These are phyloP conservation scores for Brenthis daphne DNA, from an alignment of 2,888 invertebrate genomes.

Conservation along the genomic window DNA sequence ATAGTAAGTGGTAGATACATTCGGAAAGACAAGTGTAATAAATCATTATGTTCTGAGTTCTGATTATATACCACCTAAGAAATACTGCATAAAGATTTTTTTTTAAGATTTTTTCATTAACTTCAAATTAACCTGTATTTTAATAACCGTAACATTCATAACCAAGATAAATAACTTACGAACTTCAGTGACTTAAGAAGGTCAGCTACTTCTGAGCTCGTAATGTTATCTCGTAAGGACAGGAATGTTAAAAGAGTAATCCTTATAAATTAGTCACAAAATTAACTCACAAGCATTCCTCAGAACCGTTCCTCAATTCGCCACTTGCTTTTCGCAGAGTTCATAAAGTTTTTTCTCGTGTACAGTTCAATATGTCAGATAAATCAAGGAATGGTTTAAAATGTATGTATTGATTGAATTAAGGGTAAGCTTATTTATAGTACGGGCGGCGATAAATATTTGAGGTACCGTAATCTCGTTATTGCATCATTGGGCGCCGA, in stretches of 20 bases:
- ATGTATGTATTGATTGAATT: slow-evolving; percentile 47
- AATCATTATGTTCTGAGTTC: no score
- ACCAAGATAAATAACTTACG: slow-evolving; percentile 4
- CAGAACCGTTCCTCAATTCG: slow-evolving; percentile 52
- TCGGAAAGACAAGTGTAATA: no score
- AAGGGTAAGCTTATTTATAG: slow-evolving; percentile 61
- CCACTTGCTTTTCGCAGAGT: slow-evolving; percentile 39
- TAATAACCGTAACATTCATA: slow-evolving; percentile 1
- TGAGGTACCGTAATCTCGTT: slow-evolving; percentile 63
- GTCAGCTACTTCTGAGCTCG: not conserved
- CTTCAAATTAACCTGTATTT: not conserved
- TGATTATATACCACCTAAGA: no score
- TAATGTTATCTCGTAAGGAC: not conserved
- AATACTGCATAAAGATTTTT: not conserved
- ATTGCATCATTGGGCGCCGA: slow-evolving; percentile 55
- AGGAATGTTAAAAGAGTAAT: slow-evolving; percentile 26
- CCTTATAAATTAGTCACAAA: slow-evolving; percentile 31
- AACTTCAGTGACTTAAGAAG: not conserved
- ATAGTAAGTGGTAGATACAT: no score
- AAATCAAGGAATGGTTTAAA: slow-evolving; percentile 37
- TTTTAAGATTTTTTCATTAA: not conserved
- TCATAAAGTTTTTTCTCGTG: slow-evolving; percentile 35
- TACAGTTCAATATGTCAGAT: slow-evolving; percentile 43
- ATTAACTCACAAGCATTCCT: slow-evolving; percentile 38
- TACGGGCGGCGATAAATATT: slow-evolving; percentile 62